phyloP scores from a whole-genome alignment of 1,140 invertebrate species.

The Drosophila orosa region DNA sequence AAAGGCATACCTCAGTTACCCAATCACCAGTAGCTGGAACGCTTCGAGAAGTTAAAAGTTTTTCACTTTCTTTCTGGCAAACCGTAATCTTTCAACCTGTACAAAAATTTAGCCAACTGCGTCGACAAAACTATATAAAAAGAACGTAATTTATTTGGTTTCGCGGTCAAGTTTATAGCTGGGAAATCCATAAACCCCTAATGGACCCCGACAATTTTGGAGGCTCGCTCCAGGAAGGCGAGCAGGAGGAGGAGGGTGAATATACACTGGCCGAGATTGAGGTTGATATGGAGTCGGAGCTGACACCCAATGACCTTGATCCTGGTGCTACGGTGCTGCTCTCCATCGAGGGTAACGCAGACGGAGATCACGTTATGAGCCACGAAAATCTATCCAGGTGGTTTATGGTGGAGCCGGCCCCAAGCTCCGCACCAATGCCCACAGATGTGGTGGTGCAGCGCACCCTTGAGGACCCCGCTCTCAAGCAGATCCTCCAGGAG shows the following conservation, averaged over 20 bases:
- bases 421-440: slow-evolving; percentile 28
- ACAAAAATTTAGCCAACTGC: slow-evolving; percentile 1
- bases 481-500: slow-evolving; percentile 62
- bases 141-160: background rate
- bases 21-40: background rate
- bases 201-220: slow-evolving; percentile 11
- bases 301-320: slow-evolving; percentile 38
- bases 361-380: slow-evolving; percentile 24
- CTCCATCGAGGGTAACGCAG: slow-evolving; percentile 38
- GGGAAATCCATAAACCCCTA: background rate
- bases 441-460: slow-evolving; percentile 59
- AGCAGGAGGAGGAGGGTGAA: slow-evolving; percentile 30
- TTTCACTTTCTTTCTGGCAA: background rate
- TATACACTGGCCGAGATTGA: slow-evolving; percentile 61
- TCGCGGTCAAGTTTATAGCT: background rate
- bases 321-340: slow-evolving; percentile 56
- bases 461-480: slow-evolving; percentile 58
- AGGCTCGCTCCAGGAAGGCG: background rate
- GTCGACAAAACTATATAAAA: background rate
- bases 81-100: background rate
- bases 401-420: slow-evolving; percentile 24
- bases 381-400: slow-evolving; percentile 46
- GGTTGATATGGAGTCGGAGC: slow-evolving; percentile 34
- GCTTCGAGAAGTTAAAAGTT: slow-evolving; percentile 9
- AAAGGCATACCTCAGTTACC: slow-evolving; percentile 21